Base-by-base conservation (phyloP, 92 coral and sea anemone species). In the Desmophyllum pertusum region DNA sequence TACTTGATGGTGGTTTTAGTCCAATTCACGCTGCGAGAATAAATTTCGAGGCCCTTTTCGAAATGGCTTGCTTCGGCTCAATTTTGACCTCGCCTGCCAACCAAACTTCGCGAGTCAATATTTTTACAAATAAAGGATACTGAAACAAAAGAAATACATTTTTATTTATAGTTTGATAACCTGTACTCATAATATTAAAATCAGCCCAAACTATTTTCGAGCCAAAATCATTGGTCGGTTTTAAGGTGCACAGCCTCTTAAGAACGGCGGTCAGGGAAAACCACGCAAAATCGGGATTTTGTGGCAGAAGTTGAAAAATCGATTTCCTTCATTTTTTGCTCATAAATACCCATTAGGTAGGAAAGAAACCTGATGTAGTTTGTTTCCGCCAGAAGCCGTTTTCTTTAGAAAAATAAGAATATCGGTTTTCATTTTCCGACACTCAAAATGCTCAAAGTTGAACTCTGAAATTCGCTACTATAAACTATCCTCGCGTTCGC, bases 131-230 rank as follows among this genome's bases (percentile, higher is more conserved):
- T 38, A 25, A 73, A 70, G 77, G 89, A 83, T 67, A 70, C 74
- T 79, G 35, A 86, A 86, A 31, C 79, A 70, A 86, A 79, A 86
- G 57, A 71, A 86, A 86, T 86, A 55, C 89, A 33, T 77, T 86
- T 79, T 69, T 37, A 39, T 36, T 36, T 69, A 69, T 25, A 0
- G 42, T 69, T 37, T 41, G 48, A 29, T 69, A 38, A n/a, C 46
- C 85, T 78, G 55, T 51, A 86, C 85, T 64, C 59, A 70, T 80
- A 78, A 78, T 33, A 77, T 78, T 70, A 86, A 61, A 69, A n/a
- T 86, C 73, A 80, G 85, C 80, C 85, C 70, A 79, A 67, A 53
- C 70, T 68, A 86, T 86, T 70, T 86, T 59, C 78, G 85, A 86
- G 73, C 48, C 46, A 80, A 86, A 43, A 38, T 61, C 50, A 75